Evolutionary conservation across 37 sponge, comb jelly and placozoan genomes (phyloP).

Genomic region (Theonella swinhoei): DNA sequence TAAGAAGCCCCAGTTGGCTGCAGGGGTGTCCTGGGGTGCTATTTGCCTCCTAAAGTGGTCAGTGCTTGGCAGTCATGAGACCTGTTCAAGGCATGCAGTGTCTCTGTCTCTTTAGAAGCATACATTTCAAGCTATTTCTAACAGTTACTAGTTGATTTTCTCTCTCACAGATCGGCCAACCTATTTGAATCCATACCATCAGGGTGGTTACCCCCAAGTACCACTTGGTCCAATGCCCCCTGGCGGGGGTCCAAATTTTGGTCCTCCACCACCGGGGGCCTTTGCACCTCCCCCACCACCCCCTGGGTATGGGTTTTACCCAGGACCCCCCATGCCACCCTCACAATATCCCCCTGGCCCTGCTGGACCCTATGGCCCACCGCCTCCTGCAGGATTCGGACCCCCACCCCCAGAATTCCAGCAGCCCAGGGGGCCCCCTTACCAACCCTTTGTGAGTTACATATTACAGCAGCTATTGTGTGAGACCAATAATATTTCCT

Average conservation of each 20-base stretch:
- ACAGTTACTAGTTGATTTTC: too few relatives aligned
- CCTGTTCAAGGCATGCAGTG: too few relatives aligned
- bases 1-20: not conserved
- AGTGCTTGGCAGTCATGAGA: too few relatives aligned
- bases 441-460: not conserved
- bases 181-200: not conserved
- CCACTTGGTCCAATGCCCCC: not conserved
- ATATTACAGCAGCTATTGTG: too few relatives aligned
- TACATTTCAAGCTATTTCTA: too few relatives aligned
- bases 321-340: not conserved
- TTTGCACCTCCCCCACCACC: not conserved
- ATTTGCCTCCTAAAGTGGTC: slow-evolving; percentile 43
- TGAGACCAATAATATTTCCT: too few relatives aligned
- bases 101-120: too few relatives aligned
- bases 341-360: too few relatives aligned
- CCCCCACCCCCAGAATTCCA: slow-evolving; percentile 19
- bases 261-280: not conserved
- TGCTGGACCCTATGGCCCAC: not conserved
- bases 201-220: not conserved
- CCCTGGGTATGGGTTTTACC: not conserved
- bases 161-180: too few relatives aligned
- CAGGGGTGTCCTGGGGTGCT: not conserved
- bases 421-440: not conserved
- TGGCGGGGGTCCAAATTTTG: not conserved
- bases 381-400: slow-evolving; percentile 16